Base-by-base conservation (phyloP, 2,797 vertebrate genomes). In the Schizothorax lantsangensis region DNA sequence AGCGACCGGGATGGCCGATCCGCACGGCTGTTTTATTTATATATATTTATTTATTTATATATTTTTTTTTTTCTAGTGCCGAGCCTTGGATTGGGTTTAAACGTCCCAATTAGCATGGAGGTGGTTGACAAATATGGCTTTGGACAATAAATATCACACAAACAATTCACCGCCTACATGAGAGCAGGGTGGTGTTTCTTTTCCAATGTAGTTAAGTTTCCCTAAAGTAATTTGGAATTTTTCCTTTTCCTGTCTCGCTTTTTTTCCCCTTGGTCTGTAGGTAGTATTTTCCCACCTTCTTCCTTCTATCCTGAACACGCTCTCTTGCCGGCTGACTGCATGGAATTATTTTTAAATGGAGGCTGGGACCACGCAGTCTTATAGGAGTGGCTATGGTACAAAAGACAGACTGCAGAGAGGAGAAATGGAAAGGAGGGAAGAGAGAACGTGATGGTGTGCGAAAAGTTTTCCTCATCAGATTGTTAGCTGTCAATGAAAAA, bases 271-370 rank as follows among this genome's bases (percentile, higher is more conserved):
- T 30, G 17, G 38, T 71, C 64, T 85, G 64, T 71, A 71, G 64
- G 49, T 85, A 71, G 49, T 85, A 62, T 80, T 80, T 73, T 72
- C 66, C 77, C 75, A 79, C 66, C 49, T 79, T 33, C 36, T 77
- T 52, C 45, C 88, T 71, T 88, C 52, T 75, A 69, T 73, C 84
- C 73, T 84, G 38, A 66, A 78, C 77, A 52, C 52, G 36, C 40
- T 88, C 81, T 83, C 88, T 90, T 73, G 74, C 78, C 88, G 85
- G 88, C 91, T 93, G 92, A 91, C 90, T 91, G 87, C 82, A 91
- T 91, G 90, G 93, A 95, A 92, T 93, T 90, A 91, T 94, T 93
- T 91, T 91, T 93, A 93, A 93, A 93, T 91, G 92, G 90, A 95
- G 92, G 92, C 90, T 88, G 91, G 91, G 90, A 92, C 93, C 91